These are phyloP conservation scores for Lithophane ornitopus DNA, from an alignment of 2,888 invertebrate genomes.

Conservation along the genomic window DNA sequence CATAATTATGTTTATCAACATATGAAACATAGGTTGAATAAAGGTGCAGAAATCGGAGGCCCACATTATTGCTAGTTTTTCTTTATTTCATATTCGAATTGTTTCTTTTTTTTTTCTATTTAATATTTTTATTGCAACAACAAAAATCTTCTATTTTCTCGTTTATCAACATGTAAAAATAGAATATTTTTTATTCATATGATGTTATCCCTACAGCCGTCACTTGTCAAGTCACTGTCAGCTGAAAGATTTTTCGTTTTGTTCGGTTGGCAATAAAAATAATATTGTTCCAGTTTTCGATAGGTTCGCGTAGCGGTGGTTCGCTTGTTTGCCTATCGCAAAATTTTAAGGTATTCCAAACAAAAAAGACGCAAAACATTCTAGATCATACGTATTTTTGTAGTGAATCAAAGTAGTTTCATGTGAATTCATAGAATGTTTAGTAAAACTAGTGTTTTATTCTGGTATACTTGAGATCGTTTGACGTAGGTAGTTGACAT, in stretches of 20 bases:
- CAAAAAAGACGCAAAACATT: slow-evolving; percentile 70
- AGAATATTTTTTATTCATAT: slow-evolving; percentile 34
- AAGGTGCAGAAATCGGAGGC: neutral
- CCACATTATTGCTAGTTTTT: neutral
- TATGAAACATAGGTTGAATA: neutral
- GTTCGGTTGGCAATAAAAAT: slow-evolving; percentile 61
- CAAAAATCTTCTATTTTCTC: too few species aligned
- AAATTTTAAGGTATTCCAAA: slow-evolving; percentile 62
- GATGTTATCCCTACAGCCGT: slow-evolving; percentile 43
- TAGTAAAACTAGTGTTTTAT: slow-evolving; percentile 42
- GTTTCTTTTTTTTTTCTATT: too few species aligned
- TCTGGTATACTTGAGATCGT: slow-evolving; percentile 70
- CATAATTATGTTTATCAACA: neutral
- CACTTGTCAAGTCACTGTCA: slow-evolving; percentile 61
- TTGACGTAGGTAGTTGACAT: slow-evolving; percentile 86
- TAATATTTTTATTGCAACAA: too few species aligned
- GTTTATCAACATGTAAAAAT: neutral
- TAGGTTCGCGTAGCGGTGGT: slow-evolving; percentile 73
- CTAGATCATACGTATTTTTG: slow-evolving; percentile 48
- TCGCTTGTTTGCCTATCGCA: slow-evolving; percentile 54
- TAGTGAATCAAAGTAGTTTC: slow-evolving; percentile 39
- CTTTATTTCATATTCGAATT: neutral
- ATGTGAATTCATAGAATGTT: slow-evolving; percentile 41
- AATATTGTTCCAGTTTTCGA: slow-evolving; percentile 77
- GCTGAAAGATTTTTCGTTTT: slow-evolving; percentile 65